Conservation (phyloP, 1,140 invertebrate genomes). For the Mesaphorura yosii region DNA sequence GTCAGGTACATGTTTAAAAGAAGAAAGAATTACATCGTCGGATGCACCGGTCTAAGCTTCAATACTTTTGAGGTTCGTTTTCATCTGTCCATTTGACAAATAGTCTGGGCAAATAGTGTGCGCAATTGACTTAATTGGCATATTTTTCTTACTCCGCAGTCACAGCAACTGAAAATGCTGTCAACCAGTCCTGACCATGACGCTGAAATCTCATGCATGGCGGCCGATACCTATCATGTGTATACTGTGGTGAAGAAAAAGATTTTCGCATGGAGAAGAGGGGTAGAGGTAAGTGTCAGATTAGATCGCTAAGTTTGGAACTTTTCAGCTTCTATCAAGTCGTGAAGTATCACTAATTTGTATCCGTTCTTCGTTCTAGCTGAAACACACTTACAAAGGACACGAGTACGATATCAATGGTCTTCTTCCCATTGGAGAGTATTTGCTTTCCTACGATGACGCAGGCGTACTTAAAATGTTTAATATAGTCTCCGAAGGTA, state of each 20-base stretch:
- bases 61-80: slow-evolving; percentile 67
- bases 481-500: slow-evolving; percentile 62
- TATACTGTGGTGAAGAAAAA: slow-evolving; percentile 64
- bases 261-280: slow-evolving; percentile 76
- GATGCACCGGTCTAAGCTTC: slow-evolving; percentile 78
- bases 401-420: slow-evolving; percentile 60
- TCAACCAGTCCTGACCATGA: no score
- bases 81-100: not conserved
- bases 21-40: slow-evolving; percentile 78
- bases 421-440: slow-evolving; percentile 73
- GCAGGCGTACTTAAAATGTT: slow-evolving; percentile 65
- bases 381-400: slow-evolving; percentile 68
- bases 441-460: slow-evolving; percentile 76
- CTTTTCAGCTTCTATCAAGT: not conserved
- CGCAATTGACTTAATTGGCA: no score
- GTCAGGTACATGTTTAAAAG: slow-evolving; percentile 70
- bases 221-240: slow-evolving; percentile 64
- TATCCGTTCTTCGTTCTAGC: slow-evolving; percentile 32
- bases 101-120: not conserved
- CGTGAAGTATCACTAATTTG: not conserved
- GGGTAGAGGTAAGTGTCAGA: slow-evolving; percentile 57
- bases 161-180: slow-evolving; percentile 65
- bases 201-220: slow-evolving; percentile 64
- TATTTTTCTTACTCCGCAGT: slow-evolving; percentile 36
- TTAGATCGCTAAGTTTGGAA: not conserved